Conservation (phyloP, 2,888 invertebrate species). For the Neoscelio sp. region DNA sequence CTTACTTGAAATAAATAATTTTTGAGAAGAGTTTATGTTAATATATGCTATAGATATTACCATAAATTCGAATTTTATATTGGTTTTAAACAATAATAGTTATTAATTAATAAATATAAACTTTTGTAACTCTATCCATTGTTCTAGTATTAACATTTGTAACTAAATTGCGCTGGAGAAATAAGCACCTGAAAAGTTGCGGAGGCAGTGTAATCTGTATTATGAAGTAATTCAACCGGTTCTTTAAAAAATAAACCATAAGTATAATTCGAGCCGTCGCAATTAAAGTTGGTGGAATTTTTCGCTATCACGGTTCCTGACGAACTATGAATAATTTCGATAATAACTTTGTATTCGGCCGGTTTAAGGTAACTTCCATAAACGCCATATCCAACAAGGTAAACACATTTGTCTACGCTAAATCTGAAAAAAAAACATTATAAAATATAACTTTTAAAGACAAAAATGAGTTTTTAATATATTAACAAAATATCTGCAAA, state of each 20-base stretch:
- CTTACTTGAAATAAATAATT: no score
- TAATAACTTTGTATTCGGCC: slow-evolving; percentile 90
- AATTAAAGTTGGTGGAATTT: slow-evolving; percentile 90
- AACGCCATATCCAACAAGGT: slow-evolving; percentile 92
- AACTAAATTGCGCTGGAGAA: no score
- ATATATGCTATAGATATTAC: no score
- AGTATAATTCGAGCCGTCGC: slow-evolving; percentile 91
- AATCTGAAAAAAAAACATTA: slow-evolving; percentile 84
- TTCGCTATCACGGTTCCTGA: slow-evolving; percentile 90
- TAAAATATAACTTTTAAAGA: not conserved
- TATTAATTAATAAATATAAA: no score
- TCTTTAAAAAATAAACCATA: slow-evolving; percentile 93
- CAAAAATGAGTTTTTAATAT: slow-evolving; percentile 5
- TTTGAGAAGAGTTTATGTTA: no score
- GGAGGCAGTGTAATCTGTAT: slow-evolving; percentile 91
- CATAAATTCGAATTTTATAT: no score
- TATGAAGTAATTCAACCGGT: slow-evolving; percentile 91
- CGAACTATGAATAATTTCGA: slow-evolving; percentile 90
- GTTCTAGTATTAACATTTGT: no score
- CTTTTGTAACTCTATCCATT: no score
- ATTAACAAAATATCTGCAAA: no score
- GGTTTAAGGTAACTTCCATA: slow-evolving; percentile 93
- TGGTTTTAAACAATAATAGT: no score
- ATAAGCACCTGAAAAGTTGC: slow-evolving; percentile 88
- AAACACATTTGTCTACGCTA: slow-evolving; percentile 91